Base-by-base conservation (phyloP, 2,888 invertebrate genomes). In the Dexiosoma caninum region DNA sequence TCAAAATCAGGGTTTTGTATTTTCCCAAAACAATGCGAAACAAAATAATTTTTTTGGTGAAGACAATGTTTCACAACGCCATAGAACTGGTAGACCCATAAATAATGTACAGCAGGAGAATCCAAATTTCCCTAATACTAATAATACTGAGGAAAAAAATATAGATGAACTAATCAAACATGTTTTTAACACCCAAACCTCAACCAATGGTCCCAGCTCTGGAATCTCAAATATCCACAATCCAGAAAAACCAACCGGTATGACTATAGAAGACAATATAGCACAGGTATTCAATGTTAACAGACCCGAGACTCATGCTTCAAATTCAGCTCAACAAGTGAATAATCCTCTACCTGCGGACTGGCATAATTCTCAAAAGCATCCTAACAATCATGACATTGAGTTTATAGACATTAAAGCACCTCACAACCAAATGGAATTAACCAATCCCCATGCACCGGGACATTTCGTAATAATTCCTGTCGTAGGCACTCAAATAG, bases 121-220 rank as follows among this genome's bases (percentile, higher is more conserved):
- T 62, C 60, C 60, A 0, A 57, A 30, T 23, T 37, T 10, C 0
- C 12, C 10, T 5, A 0, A 30, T 27, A 2, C 32, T 2, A 57
- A 30, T 32, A 23, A 10, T 5, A 4, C 19, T 23, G 30, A 5
- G 1, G 27, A 62, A 1, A 3, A 37, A 1, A 40, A 8, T 16
- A 14, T 74, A n/a, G 23, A 79, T 8, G 32, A 74, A 9, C 57
- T 79, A 0, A 74, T 79, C 32, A 32, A 59, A 42, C 10, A 74
- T 64, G 42, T 79, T 9, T 79, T 79, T 57, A 19, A 40, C 1
- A 8, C 32, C 19, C 19, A 2, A 19, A 14, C 5, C 4, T 5
- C 9, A 35, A 27, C 16, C 9, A 60, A 44, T 53, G n/a, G n/a
- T n/a, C n/a, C 10, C 12, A 44, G 51, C 30, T 1, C 23, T 8